These are phyloP conservation scores for Drosophila nigritarsus DNA, from an alignment of 2,888 invertebrate species.

Conservation along the genomic window DNA sequence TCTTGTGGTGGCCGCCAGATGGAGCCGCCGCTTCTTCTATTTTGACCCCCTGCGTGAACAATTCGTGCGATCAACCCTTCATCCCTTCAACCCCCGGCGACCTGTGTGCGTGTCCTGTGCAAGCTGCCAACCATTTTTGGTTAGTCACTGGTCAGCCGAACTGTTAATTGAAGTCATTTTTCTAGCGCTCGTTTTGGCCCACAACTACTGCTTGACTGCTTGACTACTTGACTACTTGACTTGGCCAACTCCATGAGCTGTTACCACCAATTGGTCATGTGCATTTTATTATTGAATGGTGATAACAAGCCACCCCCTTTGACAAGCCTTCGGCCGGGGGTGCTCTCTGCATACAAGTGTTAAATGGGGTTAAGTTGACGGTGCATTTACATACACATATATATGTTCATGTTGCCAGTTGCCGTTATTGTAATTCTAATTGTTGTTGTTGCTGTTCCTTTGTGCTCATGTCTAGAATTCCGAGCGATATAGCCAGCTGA, in stretches of 20 bases:
- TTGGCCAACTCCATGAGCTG: slow-evolving; percentile 43
- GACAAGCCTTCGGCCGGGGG: slow-evolving; percentile 22
- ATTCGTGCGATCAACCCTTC: slow-evolving; percentile 51
- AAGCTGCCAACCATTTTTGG: slow-evolving; percentile 55
- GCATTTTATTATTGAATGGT: slow-evolving; percentile 77
- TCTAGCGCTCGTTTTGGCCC: slow-evolving; percentile 66
- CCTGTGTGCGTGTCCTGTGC: slow-evolving; percentile 50
- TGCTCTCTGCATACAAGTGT: slow-evolving; percentile 53
- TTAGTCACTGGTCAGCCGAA: slow-evolving; percentile 72
- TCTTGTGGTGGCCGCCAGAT: slow-evolving; percentile 43
- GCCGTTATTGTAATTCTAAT: slow-evolving; percentile 5
- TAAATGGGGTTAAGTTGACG: slow-evolving; percentile 74
- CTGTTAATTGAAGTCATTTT: slow-evolving; percentile 78
- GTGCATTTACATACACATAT: slow-evolving; percentile 50
- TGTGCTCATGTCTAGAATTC: slow-evolving; percentile 34
- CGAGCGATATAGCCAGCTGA: slow-evolving; percentile 12
- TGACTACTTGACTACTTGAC: slow-evolving; percentile 22
- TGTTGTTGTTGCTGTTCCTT: neutral
- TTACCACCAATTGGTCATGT: slow-evolving; percentile 67
- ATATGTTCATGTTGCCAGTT: slow-evolving; percentile 51
- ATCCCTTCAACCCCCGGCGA: slow-evolving; percentile 32
- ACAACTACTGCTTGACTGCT: slow-evolving; percentile 21
- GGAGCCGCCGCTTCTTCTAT: slow-evolving; percentile 54
- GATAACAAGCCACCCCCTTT: slow-evolving; percentile 63
- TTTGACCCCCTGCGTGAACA: slow-evolving; percentile 18